These are phyloP conservation scores for Oeneis ivallda DNA, from an alignment of 2,888 invertebrate genomes.

Conservation along the genomic window DNA sequence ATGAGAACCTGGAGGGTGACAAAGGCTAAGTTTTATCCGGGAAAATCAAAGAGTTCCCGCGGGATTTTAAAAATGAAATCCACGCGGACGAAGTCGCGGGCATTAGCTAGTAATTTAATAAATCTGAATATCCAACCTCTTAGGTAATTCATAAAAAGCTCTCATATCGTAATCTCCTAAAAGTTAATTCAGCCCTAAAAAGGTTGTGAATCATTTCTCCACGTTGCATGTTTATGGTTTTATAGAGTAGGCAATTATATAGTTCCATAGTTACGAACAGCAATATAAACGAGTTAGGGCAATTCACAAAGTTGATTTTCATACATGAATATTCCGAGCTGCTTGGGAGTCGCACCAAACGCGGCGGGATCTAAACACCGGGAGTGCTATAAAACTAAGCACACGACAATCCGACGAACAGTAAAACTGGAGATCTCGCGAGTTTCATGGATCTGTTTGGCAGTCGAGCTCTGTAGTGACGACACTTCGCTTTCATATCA, in stretches of 20 bases:
- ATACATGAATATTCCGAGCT: constrained; percentile 69
- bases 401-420: constrained; percentile 69
- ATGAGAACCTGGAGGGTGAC: too few species aligned
- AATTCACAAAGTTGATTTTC: constrained; percentile 53
- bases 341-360: constrained; percentile 61
- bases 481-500: constrained; percentile 76
- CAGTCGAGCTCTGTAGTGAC: constrained; percentile 50
- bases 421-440: constrained; percentile 64
- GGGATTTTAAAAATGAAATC: too few species aligned
- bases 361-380: constrained; percentile 61
- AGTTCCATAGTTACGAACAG: constrained; percentile 44
- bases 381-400: constrained; percentile 77
- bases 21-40: too few species aligned
- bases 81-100: too few species aligned
- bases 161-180: too few species aligned
- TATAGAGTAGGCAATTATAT: constrained; percentile 34
- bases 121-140: too few species aligned
- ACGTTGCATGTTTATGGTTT: neutral
- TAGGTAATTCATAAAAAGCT: neutral
- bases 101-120: too few species aligned
- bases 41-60: too few species aligned
- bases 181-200: neutral
- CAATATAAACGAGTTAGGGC: constrained; percentile 52
- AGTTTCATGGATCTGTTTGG: constrained; percentile 48
- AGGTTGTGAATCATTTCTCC: neutral